Base-by-base conservation (phyloP, 23 tunicate genomes). In the Halocynthia roretzi region DNA sequence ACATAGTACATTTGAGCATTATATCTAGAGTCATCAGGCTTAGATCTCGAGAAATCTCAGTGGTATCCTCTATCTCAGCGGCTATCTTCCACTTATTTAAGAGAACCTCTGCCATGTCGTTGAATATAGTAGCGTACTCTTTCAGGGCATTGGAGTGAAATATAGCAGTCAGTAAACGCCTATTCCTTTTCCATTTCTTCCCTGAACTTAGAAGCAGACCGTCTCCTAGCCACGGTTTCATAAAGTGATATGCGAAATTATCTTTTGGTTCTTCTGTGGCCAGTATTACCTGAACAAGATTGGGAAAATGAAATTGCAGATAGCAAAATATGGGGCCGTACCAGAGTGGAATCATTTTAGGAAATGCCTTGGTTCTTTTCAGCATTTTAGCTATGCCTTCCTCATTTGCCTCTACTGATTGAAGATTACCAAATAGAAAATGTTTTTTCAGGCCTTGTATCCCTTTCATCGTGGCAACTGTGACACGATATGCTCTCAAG, bases 211-310 rank as follows among this genome's bases (percentile, higher is more conserved):
- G 68, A 54, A 86, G 78, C 71, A 86, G 63, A 15, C 93, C 93
- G 70, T 86, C 93, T 6, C 93, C 93, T 52, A 86, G 60, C 93
- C 93, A 86, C 8, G 82, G 77, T 0, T 82, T 70, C 65, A 86
- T 5, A 55, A 69, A 76, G 8, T 68, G 64, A 52, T 81, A 81
- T 8, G n/a, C 72, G 7, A 56, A 48, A 9, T 86, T 71, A 51
- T 58, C 18, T 66, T 86, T 86, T 11, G 93, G 93, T 10, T 78
- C 85, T 81, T 44, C 61, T 56, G 53, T 83, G 56, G 76, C 52
- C 31, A 83, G 50, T 8, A 83, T 14, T 5, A 76, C 7, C 23
- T 17, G 69, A 0, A 56, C 48, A 8, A 71, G 12, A 53, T 78
- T 78, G 14, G 89, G 78, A 40, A 78, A 83, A 48, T 78, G 44